Percentiles rank a stretch among this genome's conserved stretches.
Conservation (phyloP, 2,797 vertebrate genomes). For the Eospalax fontanierii region DNA sequence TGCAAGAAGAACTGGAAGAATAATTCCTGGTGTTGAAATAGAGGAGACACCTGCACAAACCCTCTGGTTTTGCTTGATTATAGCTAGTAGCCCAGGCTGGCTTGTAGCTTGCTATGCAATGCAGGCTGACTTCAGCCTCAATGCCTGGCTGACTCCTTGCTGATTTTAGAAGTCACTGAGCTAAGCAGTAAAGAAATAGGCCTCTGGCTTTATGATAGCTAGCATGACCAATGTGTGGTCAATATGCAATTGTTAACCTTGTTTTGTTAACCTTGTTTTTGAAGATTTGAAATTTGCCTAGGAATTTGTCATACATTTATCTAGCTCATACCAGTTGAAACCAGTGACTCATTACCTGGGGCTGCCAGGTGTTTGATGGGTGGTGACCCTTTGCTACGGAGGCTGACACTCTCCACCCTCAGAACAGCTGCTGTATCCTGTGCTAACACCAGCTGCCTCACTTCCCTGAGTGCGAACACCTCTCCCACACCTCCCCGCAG, state of each 20-base stretch:
- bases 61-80: not conserved
- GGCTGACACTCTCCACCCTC: not conserved
- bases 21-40: not conserved
- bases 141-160: not conserved
- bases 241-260: not conserved
- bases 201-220: too few relatives aligned
- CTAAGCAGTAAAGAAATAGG: not conserved
- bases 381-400: not conserved
- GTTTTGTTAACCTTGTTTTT: too few relatives aligned
- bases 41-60: not conserved
- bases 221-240: too few relatives aligned
- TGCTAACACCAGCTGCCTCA: not conserved
- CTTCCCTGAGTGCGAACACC: not conserved
- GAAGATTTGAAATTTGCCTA: not conserved
- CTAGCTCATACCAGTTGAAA: not conserved
- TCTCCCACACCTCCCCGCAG: not conserved
- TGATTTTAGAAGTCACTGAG: not conserved
- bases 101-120: not conserved
- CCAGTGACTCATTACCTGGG: not conserved
- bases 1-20: not conserved
- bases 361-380: not conserved
- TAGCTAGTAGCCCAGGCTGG: not conserved
- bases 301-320: not conserved
- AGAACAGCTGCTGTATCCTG: not conserved
- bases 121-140: not conserved